Evolutionary conservation across 2,113 vertebrate genomes (phyloP).

Genomic region (Mionectes macconnelli): DNA sequence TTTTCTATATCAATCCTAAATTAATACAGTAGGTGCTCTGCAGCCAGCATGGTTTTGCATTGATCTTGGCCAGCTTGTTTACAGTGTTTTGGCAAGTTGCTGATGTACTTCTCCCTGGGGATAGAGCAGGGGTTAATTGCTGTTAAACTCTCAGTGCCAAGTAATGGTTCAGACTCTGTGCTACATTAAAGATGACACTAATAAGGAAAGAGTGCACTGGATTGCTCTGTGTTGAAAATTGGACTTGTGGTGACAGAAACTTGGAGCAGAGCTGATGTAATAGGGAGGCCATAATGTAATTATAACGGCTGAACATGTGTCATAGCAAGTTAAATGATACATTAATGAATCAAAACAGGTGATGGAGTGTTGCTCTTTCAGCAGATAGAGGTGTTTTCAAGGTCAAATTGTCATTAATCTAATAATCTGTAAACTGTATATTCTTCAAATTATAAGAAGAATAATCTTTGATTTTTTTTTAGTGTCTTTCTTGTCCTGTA

Average conservation of each 20-base stretch:
- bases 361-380: conserved; percentile 79
- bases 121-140: conserved; percentile 88
- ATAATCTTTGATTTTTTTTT: conserved; percentile 48
- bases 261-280: conserved; percentile 81
- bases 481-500: conserved; percentile 1
- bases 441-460: conserved; percentile 73
- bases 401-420: conserved; percentile 79
- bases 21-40: conserved; percentile 76
- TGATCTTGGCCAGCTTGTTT: conserved; percentile 86
- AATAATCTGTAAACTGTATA: conserved; percentile 76
- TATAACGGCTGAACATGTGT: conserved; percentile 81
- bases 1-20: conserved; percentile 69
- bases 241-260: conserved; percentile 81
- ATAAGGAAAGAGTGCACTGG: conserved; percentile 83
- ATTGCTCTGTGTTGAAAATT: conserved; percentile 80
- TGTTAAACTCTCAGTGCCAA: conserved; percentile 86
- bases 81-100: conserved; percentile 86
- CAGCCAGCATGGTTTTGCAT: conserved; percentile 71
- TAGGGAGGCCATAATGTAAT: conserved; percentile 80
- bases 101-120: conserved; percentile 84
- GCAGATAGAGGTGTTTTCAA: conserved; percentile 79
- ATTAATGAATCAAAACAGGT: conserved; percentile 84
- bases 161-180: conserved; percentile 82
- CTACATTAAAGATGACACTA: conserved; percentile 89
- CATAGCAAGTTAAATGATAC: conserved; percentile 80